A percentile compares a stretch with the other conserved stretches of the same genome.
These are phyloP conservation scores for Onychomys torridus DNA, from an alignment of 2,797 vertebrate species.

Conservation along the genomic window DNA sequence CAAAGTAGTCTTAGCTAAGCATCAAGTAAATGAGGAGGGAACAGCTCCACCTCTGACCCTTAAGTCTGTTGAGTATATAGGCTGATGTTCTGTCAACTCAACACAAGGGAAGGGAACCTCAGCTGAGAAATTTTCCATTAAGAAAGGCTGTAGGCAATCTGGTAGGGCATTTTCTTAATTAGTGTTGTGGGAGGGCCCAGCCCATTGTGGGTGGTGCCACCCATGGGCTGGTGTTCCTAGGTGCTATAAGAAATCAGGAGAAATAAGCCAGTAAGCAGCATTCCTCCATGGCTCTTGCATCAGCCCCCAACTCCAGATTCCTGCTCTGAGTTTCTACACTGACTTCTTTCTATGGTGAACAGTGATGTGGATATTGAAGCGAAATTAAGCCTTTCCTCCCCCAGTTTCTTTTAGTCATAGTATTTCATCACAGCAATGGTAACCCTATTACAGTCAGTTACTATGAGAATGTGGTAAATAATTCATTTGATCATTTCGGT, in stretches of 20 bases:
- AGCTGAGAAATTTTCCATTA: not conserved
- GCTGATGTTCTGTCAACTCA: not conserved
- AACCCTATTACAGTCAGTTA: not conserved
- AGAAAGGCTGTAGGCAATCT: not conserved
- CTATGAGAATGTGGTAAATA: not conserved
- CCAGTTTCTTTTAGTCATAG: not conserved
- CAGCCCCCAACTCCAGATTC: not conserved
- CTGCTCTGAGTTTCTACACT: not conserved
- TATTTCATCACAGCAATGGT: not conserved
- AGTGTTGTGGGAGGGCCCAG: too few species aligned
- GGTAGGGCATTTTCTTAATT: not conserved
- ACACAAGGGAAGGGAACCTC: not conserved
- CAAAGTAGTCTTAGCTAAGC: not conserved
- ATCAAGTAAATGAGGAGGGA: not conserved
- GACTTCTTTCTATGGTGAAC: not conserved
- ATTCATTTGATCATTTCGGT: not conserved
- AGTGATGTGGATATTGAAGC: not conserved
- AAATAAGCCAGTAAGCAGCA: not conserved
- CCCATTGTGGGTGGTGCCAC: not conserved
- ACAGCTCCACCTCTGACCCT: not conserved
- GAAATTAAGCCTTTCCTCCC: not conserved
- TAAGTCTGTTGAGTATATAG: not conserved
- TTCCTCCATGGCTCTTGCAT: not conserved
- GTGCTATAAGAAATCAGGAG: not conserved
- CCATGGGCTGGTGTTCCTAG: too few species aligned